Evolutionary conservation across 2,888 invertebrate genomes (phyloP).

Genomic region (Panorpa germanica): DNA sequence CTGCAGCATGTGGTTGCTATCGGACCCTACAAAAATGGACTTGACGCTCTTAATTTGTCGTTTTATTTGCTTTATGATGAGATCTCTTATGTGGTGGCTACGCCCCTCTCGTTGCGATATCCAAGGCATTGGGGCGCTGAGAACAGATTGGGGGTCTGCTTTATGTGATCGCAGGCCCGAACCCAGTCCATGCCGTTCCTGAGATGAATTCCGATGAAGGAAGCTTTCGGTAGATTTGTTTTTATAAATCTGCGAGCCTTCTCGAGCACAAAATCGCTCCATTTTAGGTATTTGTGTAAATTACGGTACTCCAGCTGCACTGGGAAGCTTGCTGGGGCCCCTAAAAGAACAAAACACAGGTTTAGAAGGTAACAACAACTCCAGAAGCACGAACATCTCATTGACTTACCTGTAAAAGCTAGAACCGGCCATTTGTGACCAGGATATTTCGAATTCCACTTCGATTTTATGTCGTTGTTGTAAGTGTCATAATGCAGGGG

Average conservation of each 20-base stretch:
- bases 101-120: conserved; percentile 73
- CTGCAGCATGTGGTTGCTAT: conserved; percentile 70
- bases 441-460: conserved; percentile 57
- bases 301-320: conserved; percentile 64
- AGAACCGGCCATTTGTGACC: conserved; percentile 62
- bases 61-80: conserved; percentile 68
- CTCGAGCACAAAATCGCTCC: conserved; percentile 47
- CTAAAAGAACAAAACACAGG: conserved; percentile 24
- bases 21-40: conserved; percentile 84
- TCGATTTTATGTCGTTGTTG: conserved; percentile 41
- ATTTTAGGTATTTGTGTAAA: conserved; percentile 64
- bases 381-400: too few relatives aligned
- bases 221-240: conserved; percentile 50
- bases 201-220: conserved; percentile 84
- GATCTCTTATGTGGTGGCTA: conserved; percentile 50
- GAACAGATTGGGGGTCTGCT: conserved; percentile 69
- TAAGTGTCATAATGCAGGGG: conserved; percentile 75
- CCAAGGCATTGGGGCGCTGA: conserved; percentile 94
- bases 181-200: conserved; percentile 94
- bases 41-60: conserved; percentile 57
- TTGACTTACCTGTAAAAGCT: conserved; percentile 83
- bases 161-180: conserved; percentile 59
- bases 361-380: too few relatives aligned
- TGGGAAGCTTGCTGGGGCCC: conserved; percentile 89
- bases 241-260: conserved; percentile 54